Conservation (phyloP, 37 sponge, comb jelly and placozoan species). For the Ianthella basta region DNA sequence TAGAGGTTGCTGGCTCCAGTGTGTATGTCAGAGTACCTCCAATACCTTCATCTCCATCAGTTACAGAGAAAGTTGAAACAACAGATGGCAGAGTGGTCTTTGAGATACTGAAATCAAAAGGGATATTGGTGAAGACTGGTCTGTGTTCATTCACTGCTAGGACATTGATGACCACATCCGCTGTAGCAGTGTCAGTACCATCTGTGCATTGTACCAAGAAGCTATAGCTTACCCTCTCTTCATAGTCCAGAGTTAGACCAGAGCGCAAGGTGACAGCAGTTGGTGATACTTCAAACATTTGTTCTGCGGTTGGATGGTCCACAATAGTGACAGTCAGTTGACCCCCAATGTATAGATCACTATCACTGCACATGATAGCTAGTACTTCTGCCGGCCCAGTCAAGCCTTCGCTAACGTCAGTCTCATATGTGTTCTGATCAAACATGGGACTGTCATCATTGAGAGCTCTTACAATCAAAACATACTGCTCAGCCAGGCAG, state of each 20-base stretch:
- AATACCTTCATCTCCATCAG: conserved; percentile 50
- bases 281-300: neutral
- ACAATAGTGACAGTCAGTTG: conserved; percentile 9
- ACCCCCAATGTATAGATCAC: conserved; percentile 44
- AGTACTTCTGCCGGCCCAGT: conserved; percentile 6
- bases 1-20: neutral
- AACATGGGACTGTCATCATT: conserved; percentile 67
- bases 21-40: conserved; percentile 33
- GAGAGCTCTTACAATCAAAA: neutral
- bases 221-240: conserved; percentile 12
- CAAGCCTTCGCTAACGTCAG: conserved; percentile 17
- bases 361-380: conserved; percentile 57
- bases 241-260: conserved; percentile 49
- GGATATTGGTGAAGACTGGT: conserved; percentile 39
- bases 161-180: conserved; percentile 44
- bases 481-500: neutral
- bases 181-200: conserved; percentile 15
- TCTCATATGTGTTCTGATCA: conserved; percentile 27
- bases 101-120: conserved; percentile 55
- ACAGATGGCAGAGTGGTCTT: conserved; percentile 33
- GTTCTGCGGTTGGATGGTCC: neutral
- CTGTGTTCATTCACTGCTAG: conserved; percentile 52
- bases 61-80: conserved; percentile 43
- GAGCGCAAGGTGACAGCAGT: neutral
- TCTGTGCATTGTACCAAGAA: conserved; percentile 61